Percentiles rank a stretch among this genome's conserved stretches.
Evolutionary conservation across 2,113 vertebrate species (phyloP).

Genomic region (Semnopithecus entellus): DNA sequence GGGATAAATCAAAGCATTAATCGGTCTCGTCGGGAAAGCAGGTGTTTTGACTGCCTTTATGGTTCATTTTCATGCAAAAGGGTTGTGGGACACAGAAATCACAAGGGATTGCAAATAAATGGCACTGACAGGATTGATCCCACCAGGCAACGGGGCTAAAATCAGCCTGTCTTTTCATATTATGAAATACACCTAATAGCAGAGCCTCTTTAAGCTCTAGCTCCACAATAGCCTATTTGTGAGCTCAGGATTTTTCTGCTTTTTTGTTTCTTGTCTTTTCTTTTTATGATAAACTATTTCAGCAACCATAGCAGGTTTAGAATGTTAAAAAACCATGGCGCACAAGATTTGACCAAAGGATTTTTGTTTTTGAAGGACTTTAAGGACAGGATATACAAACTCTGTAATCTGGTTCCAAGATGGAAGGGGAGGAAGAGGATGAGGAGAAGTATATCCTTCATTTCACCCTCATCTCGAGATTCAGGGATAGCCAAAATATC

Average conservation of each 20-base stretch:
- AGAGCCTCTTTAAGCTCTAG: conserved; percentile 66
- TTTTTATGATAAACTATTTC: conserved; percentile 80
- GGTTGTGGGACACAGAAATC: conserved; percentile 84
- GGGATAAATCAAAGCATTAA: conserved; percentile 88
- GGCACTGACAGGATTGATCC: conserved; percentile 85
- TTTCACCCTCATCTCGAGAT: conserved; percentile 19
- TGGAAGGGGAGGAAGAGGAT: background rate
- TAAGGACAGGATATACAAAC: conserved; percentile 66
- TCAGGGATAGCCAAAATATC: background rate
- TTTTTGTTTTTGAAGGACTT: conserved; percentile 76
- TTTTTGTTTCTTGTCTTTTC: background rate
- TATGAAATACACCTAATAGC: conserved; percentile 85
- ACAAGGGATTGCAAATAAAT: conserved; percentile 86
- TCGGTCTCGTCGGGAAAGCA: conserved; percentile 87
- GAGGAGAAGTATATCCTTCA: background rate
- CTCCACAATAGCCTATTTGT: conserved; percentile 79
- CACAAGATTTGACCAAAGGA: conserved; percentile 84
- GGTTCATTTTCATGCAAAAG: conserved; percentile 89
- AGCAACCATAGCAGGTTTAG: conserved; percentile 81
- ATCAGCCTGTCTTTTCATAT: conserved; percentile 87
- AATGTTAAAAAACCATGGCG: conserved; percentile 83
- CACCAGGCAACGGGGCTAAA: conserved; percentile 83
- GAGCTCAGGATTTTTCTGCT: conserved; percentile 52
- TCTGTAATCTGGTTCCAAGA: conserved; percentile 44
- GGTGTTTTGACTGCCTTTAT: conserved; percentile 87